A percentile compares a stretch with the other conserved stretches of the same genome.
phyloP scores from a whole-genome alignment of 2,797 vertebrate genomes.

The Toxotes lorentzi region DNA sequence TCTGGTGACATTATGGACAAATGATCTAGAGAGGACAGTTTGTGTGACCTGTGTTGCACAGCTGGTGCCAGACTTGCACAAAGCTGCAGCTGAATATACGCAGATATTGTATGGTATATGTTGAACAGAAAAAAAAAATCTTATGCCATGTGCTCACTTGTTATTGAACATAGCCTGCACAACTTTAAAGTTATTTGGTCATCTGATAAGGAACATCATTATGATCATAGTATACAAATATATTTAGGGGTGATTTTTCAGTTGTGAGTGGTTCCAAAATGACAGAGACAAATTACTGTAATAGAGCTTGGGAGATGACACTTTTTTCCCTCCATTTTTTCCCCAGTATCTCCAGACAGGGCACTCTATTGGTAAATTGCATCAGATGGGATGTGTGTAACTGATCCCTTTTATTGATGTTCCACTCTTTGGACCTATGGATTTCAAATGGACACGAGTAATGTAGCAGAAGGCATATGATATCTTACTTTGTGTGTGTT shows the following conservation, averaged over 20 bases:
- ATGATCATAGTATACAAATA: neutral
- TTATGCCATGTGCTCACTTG: neutral
- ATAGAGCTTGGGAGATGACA: neutral
- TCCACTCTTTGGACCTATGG: neutral
- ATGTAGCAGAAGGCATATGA: slow-evolving; percentile 30
- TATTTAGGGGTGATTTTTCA: slow-evolving; percentile 13
- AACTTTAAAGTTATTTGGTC: neutral
- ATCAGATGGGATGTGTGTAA: slow-evolving; percentile 28
- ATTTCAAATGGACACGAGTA: slow-evolving; percentile 33
- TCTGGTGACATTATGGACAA: slow-evolving; percentile 44
- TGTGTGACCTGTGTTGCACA: slow-evolving; percentile 19
- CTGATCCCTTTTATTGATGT: slow-evolving; percentile 28
- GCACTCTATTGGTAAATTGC: slow-evolving; percentile 1
- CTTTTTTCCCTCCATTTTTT: neutral
- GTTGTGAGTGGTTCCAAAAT: neutral
- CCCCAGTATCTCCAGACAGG: neutral
- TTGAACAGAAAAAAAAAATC: neutral
- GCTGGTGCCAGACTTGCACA: slow-evolving; percentile 24
- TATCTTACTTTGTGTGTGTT: slow-evolving; percentile 26
- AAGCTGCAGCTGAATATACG: slow-evolving; percentile 7
- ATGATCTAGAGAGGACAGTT: slow-evolving; percentile 17
- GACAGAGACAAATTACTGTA: neutral
- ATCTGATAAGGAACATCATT: neutral
- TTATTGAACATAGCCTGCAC: neutral
- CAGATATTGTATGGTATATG: neutral